A percentile compares a stretch with the other conserved stretches of the same genome.
phyloP scores from a whole-genome alignment of 2,888 invertebrate genomes.

The Cantharis nigra region DNA sequence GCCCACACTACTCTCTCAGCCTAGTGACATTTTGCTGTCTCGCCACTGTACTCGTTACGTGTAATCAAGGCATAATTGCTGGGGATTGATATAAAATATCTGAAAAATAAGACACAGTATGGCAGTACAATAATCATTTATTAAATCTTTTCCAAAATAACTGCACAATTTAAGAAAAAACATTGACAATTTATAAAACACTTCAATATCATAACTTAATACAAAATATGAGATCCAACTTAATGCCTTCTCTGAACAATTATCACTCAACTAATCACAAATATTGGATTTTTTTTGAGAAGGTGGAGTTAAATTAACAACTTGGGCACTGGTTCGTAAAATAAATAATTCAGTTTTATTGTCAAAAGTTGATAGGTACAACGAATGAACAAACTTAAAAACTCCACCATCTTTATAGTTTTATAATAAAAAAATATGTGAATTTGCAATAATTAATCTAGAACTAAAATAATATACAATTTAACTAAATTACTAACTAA shows the following conservation, averaged over 20 bases:
- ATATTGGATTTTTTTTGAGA: not conserved
- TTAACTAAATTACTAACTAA: not conserved
- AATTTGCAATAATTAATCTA: slow-evolving; percentile 3
- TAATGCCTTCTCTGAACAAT: slow-evolving; percentile 26
- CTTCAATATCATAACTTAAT: slow-evolving; percentile 32
- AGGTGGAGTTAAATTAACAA: not conserved
- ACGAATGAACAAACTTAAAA: slow-evolving; percentile 9
- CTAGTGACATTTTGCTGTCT: too few species aligned
- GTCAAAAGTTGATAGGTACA: slow-evolving; percentile 8
- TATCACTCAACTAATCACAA: slow-evolving; percentile 17
- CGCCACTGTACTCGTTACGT: too few species aligned
- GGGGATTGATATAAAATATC: not conserved
- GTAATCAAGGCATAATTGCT: too few species aligned
- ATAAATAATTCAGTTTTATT: slow-evolving; percentile 18
- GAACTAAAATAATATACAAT: not conserved
- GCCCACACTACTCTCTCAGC: too few species aligned
- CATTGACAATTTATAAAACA: slow-evolving; percentile 19
- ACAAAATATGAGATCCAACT: slow-evolving; percentile 34
- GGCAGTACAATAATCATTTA: not conserved
- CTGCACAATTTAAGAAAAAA: slow-evolving; percentile 6
- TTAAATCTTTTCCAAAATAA: not conserved
- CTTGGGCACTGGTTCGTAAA: slow-evolving; percentile 7
- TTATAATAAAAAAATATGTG: slow-evolving; percentile 13
- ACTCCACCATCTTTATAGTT: slow-evolving; percentile 2
- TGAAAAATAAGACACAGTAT: not conserved